Evolutionary conservation across 2,113 vertebrate genomes (phyloP).

Genomic region (Melanocharis versteri): DNA sequence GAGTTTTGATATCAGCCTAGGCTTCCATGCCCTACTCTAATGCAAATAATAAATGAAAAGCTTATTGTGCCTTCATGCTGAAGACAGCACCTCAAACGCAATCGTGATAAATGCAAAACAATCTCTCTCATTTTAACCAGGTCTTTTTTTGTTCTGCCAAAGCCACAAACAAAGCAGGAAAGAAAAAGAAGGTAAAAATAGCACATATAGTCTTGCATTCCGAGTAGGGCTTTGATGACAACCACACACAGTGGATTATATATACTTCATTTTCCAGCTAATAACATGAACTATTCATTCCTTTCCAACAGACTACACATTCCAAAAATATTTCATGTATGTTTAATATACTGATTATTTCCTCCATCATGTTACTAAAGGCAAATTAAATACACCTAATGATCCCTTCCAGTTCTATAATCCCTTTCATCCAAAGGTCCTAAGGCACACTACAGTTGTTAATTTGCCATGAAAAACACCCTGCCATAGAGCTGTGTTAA

Average conservation of each 20-base stretch:
- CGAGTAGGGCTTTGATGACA: conserved; percentile 44
- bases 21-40: not conserved
- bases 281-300: conserved; percentile 33
- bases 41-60: conserved; percentile 30
- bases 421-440: conserved; percentile 29
- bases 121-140: not conserved
- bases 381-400: conserved; percentile 30
- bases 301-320: conserved; percentile 28
- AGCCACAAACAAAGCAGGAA: conserved; percentile 29
- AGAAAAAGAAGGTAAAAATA: conserved; percentile 36
- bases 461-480: conserved; percentile 44
- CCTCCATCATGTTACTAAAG: not conserved
- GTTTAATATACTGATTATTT: conserved; percentile 55
- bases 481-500: not conserved
- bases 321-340: conserved; percentile 38
- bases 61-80: not conserved
- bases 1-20: not conserved
- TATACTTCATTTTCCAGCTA: conserved; percentile 43
- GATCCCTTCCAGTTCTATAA: not conserved
- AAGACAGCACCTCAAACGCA: not conserved
- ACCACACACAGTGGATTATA: conserved; percentile 39
- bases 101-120: not conserved
- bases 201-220: conserved; percentile 34
- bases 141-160: conserved; percentile 32
- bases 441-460: not conserved